Conservation (phyloP, 2,797 vertebrate species). For the Crypturellus tataupa region DNA sequence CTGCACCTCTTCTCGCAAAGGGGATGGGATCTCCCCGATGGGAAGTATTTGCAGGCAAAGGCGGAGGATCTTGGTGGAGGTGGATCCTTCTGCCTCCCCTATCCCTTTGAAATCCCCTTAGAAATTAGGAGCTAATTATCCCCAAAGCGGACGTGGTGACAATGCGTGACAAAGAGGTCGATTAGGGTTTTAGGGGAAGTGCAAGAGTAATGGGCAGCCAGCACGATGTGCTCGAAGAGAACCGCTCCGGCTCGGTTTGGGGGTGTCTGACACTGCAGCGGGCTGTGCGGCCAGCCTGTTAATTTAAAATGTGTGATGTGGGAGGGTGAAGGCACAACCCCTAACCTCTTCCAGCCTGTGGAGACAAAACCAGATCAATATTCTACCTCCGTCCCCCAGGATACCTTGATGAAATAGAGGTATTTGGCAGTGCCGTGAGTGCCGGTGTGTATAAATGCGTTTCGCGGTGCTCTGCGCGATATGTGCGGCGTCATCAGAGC, state of each 20-base stretch:
- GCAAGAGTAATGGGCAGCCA: background rate
- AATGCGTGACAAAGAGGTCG: background rate
- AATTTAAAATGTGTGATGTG: background rate
- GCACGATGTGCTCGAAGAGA: background rate
- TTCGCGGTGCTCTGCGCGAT: background rate
- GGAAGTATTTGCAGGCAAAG: background rate
- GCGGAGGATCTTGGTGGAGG: background rate
- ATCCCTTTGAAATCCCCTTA: conserved; percentile 5
- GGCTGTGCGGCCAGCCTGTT: background rate
- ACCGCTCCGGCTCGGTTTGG: background rate
- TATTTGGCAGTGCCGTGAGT: background rate
- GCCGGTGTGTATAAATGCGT: background rate
- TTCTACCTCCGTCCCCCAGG: background rate
- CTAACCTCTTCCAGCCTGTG: background rate
- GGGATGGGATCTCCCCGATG: too few relatives aligned
- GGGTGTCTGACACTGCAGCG: background rate
- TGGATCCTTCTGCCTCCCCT: background rate
- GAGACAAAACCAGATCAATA: background rate
- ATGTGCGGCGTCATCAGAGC: background rate
- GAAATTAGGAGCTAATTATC: conserved; percentile 32
- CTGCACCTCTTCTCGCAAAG: background rate
- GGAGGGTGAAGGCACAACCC: background rate
- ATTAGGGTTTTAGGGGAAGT: background rate
- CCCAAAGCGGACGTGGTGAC: background rate
- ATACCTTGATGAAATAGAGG: background rate